phyloP scores from a whole-genome alignment of 2,797 vertebrate species.

The Ateles fusciceps region DNA sequence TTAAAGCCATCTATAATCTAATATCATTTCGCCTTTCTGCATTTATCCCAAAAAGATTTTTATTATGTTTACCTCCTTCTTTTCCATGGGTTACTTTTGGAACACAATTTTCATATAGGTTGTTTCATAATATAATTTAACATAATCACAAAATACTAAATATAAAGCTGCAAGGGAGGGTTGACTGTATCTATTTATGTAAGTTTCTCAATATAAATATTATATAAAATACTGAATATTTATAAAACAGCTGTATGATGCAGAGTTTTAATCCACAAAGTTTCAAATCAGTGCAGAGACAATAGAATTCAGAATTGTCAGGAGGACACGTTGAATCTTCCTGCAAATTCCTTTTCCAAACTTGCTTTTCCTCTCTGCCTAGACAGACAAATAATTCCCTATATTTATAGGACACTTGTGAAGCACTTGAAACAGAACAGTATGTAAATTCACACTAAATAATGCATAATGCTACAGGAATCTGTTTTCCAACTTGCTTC shows the following conservation, averaged over 20 bases:
- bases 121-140: conserved; percentile 20
- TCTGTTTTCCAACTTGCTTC: conserved; percentile 63
- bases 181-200: background rate
- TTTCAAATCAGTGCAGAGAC: background rate
- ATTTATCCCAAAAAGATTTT: background rate
- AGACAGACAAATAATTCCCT: conserved; percentile 54
- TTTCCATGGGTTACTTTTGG: background rate
- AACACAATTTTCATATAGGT: background rate
- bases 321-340: background rate
- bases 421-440: conserved; percentile 67
- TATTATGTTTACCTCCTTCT: background rate
- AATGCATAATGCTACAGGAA: conserved; percentile 74
- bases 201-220: background rate
- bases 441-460: conserved; percentile 79
- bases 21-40: background rate
- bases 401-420: conserved; percentile 74
- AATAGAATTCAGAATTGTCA: conserved; percentile 24
- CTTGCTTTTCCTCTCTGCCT: conserved; percentile 54
- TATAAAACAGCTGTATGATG: background rate
- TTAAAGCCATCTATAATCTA: background rate
- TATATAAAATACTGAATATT: background rate
- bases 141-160: conserved; percentile 17
- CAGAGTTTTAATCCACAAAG: background rate
- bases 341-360: conserved; percentile 38
- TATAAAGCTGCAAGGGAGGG: background rate